Conservation (phyloP, 2,113 vertebrate species). For the Pterophyllum scalare region DNA sequence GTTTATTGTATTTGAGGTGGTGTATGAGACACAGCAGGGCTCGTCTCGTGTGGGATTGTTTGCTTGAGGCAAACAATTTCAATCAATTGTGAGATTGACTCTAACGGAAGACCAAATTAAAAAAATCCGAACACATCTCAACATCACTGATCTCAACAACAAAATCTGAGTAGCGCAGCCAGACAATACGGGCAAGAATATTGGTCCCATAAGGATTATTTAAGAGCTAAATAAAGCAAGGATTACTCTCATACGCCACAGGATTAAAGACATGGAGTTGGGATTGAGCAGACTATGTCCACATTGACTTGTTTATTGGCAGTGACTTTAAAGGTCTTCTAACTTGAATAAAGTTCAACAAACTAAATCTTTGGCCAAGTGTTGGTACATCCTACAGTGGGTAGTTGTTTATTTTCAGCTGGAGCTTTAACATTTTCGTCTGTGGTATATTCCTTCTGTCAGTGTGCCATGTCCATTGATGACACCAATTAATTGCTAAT, state of each 20-base stretch:
- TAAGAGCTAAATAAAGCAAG: not conserved
- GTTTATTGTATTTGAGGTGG: not conserved
- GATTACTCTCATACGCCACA: accelerated
- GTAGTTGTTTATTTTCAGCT: not conserved
- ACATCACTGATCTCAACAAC: not conserved
- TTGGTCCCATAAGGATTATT: too few species aligned
- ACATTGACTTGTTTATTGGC: too few species aligned
- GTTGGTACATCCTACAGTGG: not conserved
- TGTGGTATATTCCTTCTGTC: not conserved
- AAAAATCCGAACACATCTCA: not conserved
- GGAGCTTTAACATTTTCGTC: not conserved
- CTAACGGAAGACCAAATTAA: not conserved
- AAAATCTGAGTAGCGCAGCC: not conserved
- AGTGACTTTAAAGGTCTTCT: not conserved
- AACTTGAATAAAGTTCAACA: not conserved
- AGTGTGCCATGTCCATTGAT: not conserved
- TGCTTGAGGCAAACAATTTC: not conserved
- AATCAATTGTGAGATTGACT: not conserved
- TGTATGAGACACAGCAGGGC: not conserved
- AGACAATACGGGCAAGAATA: not conserved
- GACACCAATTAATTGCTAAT: not conserved
- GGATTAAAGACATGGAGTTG: not conserved
- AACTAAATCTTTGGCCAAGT: not conserved
- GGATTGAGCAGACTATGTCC: not conserved
- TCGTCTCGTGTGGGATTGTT: not conserved